Evolutionary conservation across 2,888 invertebrate genomes (phyloP).

Genomic region (Kryphioiulus occultus): DNA sequence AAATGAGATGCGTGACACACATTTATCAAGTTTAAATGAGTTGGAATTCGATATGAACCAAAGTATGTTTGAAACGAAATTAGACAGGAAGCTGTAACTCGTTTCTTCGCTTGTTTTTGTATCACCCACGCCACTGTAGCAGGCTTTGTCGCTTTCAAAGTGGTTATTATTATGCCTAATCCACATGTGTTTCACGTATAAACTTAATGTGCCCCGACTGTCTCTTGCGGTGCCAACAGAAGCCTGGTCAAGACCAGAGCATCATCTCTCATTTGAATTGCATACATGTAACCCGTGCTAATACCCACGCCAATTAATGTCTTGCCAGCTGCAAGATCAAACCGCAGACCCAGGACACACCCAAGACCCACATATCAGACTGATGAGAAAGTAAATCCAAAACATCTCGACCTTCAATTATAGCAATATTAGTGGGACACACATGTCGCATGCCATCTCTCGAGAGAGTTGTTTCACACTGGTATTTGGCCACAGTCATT

Average conservation of each 20-base stretch:
- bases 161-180: neutral
- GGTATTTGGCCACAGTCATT: neutral
- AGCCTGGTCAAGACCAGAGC: neutral
- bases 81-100: conserved; percentile 37
- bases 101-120: neutral
- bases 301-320: conserved; percentile 29
- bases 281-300: neutral
- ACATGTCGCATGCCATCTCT: neutral
- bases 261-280: conserved; percentile 28
- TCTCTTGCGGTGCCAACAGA: neutral
- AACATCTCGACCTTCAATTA: conserved; percentile 5
- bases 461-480: neutral
- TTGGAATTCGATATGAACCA: neutral
- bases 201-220: neutral
- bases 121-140: neutral
- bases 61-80: neutral
- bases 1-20: neutral
- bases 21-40: neutral
- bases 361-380: conserved; percentile 31
- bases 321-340: neutral
- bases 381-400: conserved; percentile 15
- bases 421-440: neutral
- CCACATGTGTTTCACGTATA: neutral
- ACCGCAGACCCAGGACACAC: neutral
- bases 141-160: neutral